phyloP scores from a whole-genome alignment of 2,888 invertebrate genomes.

The Phragmatobia fuliginosa region DNA sequence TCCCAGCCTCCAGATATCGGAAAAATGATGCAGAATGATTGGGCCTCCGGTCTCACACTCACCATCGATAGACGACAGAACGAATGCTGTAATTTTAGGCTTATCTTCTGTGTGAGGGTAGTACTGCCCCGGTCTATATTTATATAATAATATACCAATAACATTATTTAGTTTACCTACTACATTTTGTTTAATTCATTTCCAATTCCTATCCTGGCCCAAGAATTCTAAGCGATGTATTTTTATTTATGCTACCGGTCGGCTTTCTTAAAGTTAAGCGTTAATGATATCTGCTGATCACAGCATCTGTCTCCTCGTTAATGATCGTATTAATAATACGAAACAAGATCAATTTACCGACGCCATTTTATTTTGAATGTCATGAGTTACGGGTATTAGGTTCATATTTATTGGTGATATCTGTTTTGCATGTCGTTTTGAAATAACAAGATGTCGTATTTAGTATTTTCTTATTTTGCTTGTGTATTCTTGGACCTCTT shows the following conservation, averaged over 20 bases:
- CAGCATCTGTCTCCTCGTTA: conserved; percentile 43
- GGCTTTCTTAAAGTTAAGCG: conserved; percentile 43
- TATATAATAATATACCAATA: no score
- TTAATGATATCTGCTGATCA: conserved; percentile 52
- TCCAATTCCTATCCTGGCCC: conserved; percentile 30
- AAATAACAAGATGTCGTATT: background rate
- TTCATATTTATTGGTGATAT: background rate
- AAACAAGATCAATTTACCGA: conserved; percentile 36
- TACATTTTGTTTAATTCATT: no score
- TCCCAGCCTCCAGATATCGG: no score
- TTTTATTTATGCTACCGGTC: conserved; percentile 27
- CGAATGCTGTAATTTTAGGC: no score
- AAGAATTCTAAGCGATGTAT: conserved; percentile 18
- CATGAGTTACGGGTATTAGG: conserved; percentile 2
- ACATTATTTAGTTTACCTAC: no score
- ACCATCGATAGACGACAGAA: no score
- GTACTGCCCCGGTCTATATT: no score
- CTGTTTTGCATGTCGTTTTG: background rate
- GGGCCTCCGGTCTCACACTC: no score
- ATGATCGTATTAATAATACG: conserved; percentile 57
- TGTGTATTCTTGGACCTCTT: no score
- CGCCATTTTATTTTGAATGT: conserved; percentile 12
- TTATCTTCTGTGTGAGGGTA: no score
- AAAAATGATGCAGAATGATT: no score
- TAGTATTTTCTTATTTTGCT: background rate